Evolutionary conservation across 2,888 invertebrate genomes (phyloP), one percentile per base, ranked within the genome.

Genomic region (Leucophenga maculata): DNA sequence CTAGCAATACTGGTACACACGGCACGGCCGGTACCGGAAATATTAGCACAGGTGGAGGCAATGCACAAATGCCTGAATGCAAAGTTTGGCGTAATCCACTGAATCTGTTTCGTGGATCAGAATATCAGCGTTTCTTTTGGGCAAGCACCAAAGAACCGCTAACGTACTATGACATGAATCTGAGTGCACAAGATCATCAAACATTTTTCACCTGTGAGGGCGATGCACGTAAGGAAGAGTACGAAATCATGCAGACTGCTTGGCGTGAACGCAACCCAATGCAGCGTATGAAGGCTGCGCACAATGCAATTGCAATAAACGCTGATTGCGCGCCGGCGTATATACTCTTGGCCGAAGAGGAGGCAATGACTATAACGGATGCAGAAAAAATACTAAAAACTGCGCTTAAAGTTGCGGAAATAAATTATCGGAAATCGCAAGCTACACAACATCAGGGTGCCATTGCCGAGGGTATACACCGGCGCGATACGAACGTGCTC

Each of bases 91-190:
- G 98, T 68, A 99, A 99, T 90, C 98, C 99, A 0, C 91, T 97
- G 86, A 96, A 97, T 89, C 90, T 99, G 72, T 95, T 98, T 88
- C 93, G 99, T 62, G 99, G 98, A 6, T 95, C 98, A 0, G 99
- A 99, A 88, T 99, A 99, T 89, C 95, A 96, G 79, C 91, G 98
- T n/a, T 97, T 97, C 88, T 95, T 94, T 88, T 94, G 94, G 92
- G 93, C 94, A 0, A 96, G 96, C 1, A 94, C 94, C 78, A 96
- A 97, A 85, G 97, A 99, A 78, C 98, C 99, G 0, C 91, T 99
- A 55, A 99, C 99, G 0, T 99, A 97, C 89, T 98, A 99, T 88
- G 99, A 99, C 86, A 98, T 99, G 98, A 99, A 99, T 89, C 90
- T 99, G 57, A 97, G 98, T 0, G 98, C 99, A 20, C 98, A 99